Base-by-base conservation (phyloP, 2,113 vertebrate genomes). In the Sorex fumeus region DNA sequence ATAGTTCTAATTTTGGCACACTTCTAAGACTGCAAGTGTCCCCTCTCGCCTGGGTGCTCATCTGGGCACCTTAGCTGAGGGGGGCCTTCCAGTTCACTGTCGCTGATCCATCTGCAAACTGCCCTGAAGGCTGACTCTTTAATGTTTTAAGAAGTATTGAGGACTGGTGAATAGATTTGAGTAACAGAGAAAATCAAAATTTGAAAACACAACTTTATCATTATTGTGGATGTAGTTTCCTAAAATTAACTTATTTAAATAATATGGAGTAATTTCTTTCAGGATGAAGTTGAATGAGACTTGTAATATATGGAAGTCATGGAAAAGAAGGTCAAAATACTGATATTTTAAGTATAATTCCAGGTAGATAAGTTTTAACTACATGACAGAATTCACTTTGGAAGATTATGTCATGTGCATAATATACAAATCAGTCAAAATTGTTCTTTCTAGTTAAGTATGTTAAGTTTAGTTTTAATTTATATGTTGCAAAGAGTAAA, bases 291-390 rank as follows among this genome's bases (percentile, higher is more conserved):
- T 8, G 21, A 69, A 92, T 84, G 60, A 50, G 13, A 69, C 45
- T 89, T 93, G 11, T 64, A 70, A 70, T 83, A 85, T 79, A 81
- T 70, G 28, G 77, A 86, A 36, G 32, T 60, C 47, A 91, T n/a
- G 75, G 80, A 81, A 11, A 11, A 16, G 25, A 78, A 89, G 76
- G 57, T 13, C n/a, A 57, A 66, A 8, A 36, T 7, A 53, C 10
- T 79, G 18, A 1, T 74, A 69, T 87, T 78, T 84, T 60, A 32
- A 50, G 47, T 50, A 32, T 86, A 69, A 74, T 70, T 83, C 15
- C 28, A 83, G 45, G 57, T 92, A 67, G 62, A 74, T 69, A 87
- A 60, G 57, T 86, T 86, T 71, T 72, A 82, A 16, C 40, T 90
- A 84, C 87, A 57, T 66, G 69, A 23, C 11, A 87, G 64, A 84